Conservation (phyloP, 2,113 vertebrate species). For the Sturnira hondurensis region DNA sequence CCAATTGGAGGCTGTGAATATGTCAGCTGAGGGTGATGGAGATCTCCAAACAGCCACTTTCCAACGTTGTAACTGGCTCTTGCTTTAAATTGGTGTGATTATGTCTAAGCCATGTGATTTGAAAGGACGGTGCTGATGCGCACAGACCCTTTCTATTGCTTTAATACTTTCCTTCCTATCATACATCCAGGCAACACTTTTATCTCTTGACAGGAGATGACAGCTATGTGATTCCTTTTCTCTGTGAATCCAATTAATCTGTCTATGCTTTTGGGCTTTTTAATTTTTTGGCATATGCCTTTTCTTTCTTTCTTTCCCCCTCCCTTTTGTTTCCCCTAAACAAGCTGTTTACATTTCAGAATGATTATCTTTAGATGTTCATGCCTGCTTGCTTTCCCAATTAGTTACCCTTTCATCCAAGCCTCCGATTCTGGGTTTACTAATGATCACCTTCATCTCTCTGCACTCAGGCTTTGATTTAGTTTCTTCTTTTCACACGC, state of each 20-base stretch:
- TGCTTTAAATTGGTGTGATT: constrained; percentile 63
- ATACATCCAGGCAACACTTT: constrained; percentile 44
- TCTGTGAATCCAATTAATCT: constrained; percentile 65
- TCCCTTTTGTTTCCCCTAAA: not conserved
- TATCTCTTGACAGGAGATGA: constrained; percentile 38
- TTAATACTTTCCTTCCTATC: not conserved
- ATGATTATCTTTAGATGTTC: constrained; percentile 1
- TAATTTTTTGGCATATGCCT: not conserved
- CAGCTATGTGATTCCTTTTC: constrained; percentile 38
- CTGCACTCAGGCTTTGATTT: not conserved
- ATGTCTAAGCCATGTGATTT: not conserved
- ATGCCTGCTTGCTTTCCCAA: constrained; percentile 34
- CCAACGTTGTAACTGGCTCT: constrained; percentile 14
- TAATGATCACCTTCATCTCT: constrained; percentile 38
- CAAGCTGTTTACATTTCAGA: constrained; percentile 56
- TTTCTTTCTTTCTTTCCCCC: not conserved
- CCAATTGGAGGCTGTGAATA: constrained; percentile 14
- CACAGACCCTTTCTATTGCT: not conserved
- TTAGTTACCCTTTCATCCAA: not conserved
- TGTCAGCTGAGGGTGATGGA: constrained; percentile 37
- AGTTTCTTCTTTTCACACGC: constrained; percentile 19
- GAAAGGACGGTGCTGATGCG: constrained; percentile 25
- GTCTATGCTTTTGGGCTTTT: not conserved
- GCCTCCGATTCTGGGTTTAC: not conserved
- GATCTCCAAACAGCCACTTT: constrained; percentile 37